Percentiles rank a stretch among this genome's conserved stretches.
phyloP scores from a whole-genome alignment of 2,797 vertebrate genomes.

The Thaleichthys pacificus region DNA sequence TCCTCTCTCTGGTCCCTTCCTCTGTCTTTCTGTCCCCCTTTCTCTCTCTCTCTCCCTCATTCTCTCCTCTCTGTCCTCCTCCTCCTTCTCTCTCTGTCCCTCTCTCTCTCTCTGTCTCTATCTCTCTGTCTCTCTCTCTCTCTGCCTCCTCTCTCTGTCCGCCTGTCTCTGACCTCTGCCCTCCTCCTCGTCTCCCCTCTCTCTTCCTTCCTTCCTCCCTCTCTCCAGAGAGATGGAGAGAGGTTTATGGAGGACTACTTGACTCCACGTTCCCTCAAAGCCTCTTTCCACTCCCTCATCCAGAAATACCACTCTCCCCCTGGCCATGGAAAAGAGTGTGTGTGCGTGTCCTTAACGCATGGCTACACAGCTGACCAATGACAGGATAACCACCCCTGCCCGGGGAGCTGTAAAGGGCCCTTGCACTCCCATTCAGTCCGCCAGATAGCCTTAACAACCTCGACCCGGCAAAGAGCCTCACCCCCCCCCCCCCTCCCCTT shows the following conservation, averaged over 20 bases:
- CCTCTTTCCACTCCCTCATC: conserved; percentile 3
- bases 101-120: not conserved
- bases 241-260: not conserved
- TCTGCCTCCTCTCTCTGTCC: not conserved
- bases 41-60: no score
- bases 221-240: not conserved
- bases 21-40: no score
- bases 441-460: not conserved
- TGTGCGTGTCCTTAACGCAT: not conserved
- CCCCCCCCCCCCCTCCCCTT: not conserved
- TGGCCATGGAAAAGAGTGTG: not conserved
- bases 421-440: not conserved
- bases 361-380: not conserved
- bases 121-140: no score
- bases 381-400: not conserved
- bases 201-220: not conserved
- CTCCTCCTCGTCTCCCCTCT: not conserved
- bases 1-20: no score
- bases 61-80: not conserved
- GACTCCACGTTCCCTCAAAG: not conserved
- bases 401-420: conserved; percentile 7
- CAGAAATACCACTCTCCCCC: not conserved
- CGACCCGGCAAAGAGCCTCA: not conserved
- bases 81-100: no score
- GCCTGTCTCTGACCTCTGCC: not conserved